Evolutionary conservation across 64 coral and sea anemone species (phyloP).

Genomic region (Pocillopora verrucosa): DNA sequence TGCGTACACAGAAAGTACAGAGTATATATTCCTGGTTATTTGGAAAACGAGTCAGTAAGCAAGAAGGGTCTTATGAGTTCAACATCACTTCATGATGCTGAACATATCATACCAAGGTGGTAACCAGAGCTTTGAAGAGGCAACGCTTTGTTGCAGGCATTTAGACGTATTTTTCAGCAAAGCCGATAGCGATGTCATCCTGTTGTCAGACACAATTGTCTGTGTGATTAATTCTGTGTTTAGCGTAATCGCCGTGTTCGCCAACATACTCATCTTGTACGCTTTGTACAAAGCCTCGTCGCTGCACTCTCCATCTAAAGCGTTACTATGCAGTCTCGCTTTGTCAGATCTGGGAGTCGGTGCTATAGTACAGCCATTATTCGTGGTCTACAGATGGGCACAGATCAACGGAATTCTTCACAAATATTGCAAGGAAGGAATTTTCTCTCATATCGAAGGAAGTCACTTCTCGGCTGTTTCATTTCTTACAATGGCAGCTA

Average conservation of each 20-base stretch:
- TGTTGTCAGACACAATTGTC: neutral
- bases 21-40: no score
- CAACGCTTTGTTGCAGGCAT: neutral
- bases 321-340: slow-evolving; percentile 13
- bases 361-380: slow-evolving; percentile 18
- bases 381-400: slow-evolving; percentile 27
- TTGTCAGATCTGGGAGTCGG: slow-evolving; percentile 30
- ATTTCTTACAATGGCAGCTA: slow-evolving; percentile 17
- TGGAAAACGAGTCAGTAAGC: no score
- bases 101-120: no score
- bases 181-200: neutral
- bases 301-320: slow-evolving; percentile 14
- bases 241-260: slow-evolving; percentile 18
- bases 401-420: neutral
- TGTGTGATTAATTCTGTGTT: slow-evolving; percentile 7
- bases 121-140: neutral
- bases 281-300: slow-evolving; percentile 35
- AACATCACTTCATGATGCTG: no score
- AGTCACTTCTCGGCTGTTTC: slow-evolving; percentile 30
- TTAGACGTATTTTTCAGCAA: slow-evolving; percentile 24
- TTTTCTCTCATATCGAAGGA: slow-evolving; percentile 7
- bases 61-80: no score
- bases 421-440: slow-evolving; percentile 8
- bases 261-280: slow-evolving; percentile 18
- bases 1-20: no score